These are phyloP conservation scores for Drosophila bipectinata DNA, from an alignment of 1,140 invertebrate genomes.

Conservation along the genomic window DNA sequence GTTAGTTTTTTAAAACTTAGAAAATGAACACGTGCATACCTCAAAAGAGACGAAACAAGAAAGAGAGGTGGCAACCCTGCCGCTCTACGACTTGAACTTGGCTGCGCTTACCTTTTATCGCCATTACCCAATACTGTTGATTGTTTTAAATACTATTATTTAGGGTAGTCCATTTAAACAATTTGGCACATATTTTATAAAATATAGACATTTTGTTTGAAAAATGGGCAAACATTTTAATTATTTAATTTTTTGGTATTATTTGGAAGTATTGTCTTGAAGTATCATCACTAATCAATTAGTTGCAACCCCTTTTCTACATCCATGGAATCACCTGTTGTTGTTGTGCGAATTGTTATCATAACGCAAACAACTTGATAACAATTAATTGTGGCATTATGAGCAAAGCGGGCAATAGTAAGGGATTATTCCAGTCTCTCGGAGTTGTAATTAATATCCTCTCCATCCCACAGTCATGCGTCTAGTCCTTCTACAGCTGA, in stretches of 20 bases:
- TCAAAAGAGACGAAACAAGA: slow-evolving; percentile 54
- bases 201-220: background rate
- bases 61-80: slow-evolving; percentile 54
- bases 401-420: slow-evolving; percentile 50
- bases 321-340: slow-evolving; percentile 16
- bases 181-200: background rate
- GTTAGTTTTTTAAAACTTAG: slow-evolving; percentile 16
- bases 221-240: background rate
- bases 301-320: background rate
- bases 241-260: background rate
- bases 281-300: background rate
- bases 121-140: background rate
- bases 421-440: slow-evolving; percentile 6
- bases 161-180: background rate
- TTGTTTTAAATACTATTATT: background rate
- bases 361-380: slow-evolving; percentile 39
- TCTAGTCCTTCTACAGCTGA: slow-evolving; percentile 92
- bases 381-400: slow-evolving; percentile 26
- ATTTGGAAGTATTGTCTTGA: too few species aligned
- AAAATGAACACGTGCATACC: slow-evolving; percentile 55
- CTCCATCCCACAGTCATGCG: slow-evolving; percentile 59
- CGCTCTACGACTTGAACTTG: slow-evolving; percentile 23
- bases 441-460: background rate
- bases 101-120: slow-evolving; percentile 14
- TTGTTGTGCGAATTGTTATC: slow-evolving; percentile 38